Base-by-base conservation (phyloP, 2,113 vertebrate species). In the Montifringilla adamsi region DNA sequence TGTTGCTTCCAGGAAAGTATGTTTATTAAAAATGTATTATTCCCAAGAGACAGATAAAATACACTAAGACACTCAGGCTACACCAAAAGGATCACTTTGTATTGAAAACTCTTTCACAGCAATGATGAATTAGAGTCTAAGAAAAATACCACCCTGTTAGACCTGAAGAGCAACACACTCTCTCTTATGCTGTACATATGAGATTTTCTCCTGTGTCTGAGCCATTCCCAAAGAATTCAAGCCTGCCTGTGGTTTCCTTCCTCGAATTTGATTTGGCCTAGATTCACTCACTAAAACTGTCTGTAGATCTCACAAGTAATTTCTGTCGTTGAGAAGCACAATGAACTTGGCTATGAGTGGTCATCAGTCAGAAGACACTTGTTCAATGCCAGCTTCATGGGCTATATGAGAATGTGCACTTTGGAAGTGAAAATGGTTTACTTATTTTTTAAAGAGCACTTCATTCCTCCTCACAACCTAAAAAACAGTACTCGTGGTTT, bases 21-120 rank as follows among this genome's bases (percentile, higher is more conserved):
- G 76, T 95, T 88, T 88, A 92, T 96, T 96, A 94, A 94, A 96
- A 93, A 56, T 12, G 0, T 39, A 52, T 70, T 93, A 93, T 78
- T 90, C 95, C 69, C 73, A 82, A 60, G 56, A 69, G 76, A 64
- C 30, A 88, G 67, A 86, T 89, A 93, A 88, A 91, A 90, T 68
- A 46, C 23, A 72, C 39, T 26, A 47, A 86, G 88, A 16, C 28
- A 6, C 26, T 83, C 68, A 59, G 20, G 56, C 44, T 92, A 78
- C 41, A 84, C 44, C 47, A 53, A 68, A 74, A 80, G 44, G 85
- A 78, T 84, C 72, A 60, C 30, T 86, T 81, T 64, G 11, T 75
- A 21, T 27, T 70, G 47, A 93, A 95, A 86, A 80, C 21, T 62
- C 37, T 78, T 89, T 94, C 73, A 72, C 35, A 74, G 35, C 26